Evolutionary conservation across 2,113 vertebrate species (phyloP).

Genomic region (Hoplias malabaricus): DNA sequence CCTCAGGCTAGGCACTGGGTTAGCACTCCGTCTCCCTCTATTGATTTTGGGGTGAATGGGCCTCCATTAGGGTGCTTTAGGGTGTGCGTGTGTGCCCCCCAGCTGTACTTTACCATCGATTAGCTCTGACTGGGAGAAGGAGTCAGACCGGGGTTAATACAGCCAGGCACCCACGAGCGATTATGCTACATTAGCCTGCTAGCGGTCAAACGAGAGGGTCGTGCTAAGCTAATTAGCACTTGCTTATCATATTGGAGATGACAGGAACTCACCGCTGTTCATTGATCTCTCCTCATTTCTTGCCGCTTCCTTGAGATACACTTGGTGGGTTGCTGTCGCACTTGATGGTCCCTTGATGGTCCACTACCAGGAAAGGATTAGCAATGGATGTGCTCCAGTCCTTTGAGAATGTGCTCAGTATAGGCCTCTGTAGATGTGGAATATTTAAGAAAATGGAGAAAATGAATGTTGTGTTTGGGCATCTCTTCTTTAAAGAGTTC

Average conservation of each 20-base stretch:
- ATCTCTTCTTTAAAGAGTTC: too few relatives aligned
- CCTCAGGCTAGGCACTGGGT: conserved; percentile 19
- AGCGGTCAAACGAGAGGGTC: conserved; percentile 80
- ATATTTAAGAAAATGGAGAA: too few relatives aligned
- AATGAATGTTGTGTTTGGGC: too few relatives aligned
- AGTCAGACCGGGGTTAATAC: conserved; percentile 88
- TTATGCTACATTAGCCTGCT: conserved; percentile 82
- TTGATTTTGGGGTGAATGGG: conserved; percentile 72
- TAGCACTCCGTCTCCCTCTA: conserved; percentile 72
- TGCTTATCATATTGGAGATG: conserved; percentile 79
- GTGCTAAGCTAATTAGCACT: conserved; percentile 81
- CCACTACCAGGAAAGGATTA: conserved; percentile 66
- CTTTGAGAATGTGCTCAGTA: conserved; percentile 46
- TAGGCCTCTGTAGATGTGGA: too few relatives aligned
- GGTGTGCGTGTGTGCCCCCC: conserved; percentile 85
- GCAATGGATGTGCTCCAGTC: conserved; percentile 34
- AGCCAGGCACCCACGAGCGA: conserved; percentile 77
- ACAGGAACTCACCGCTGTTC: conserved; percentile 69
- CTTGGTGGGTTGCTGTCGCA: conserved; percentile 12
- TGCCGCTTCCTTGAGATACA: conserved; percentile 1
- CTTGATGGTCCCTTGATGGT: conserved; percentile 46
- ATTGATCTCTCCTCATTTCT: conserved; percentile 68
- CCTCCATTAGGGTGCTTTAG: conserved; percentile 93
- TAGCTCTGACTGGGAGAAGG: conserved; percentile 81
- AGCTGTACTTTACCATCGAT: conserved; percentile 95